Conservation (phyloP, 1,140 invertebrate species). For the Spodoptera frugiperda region DNA sequence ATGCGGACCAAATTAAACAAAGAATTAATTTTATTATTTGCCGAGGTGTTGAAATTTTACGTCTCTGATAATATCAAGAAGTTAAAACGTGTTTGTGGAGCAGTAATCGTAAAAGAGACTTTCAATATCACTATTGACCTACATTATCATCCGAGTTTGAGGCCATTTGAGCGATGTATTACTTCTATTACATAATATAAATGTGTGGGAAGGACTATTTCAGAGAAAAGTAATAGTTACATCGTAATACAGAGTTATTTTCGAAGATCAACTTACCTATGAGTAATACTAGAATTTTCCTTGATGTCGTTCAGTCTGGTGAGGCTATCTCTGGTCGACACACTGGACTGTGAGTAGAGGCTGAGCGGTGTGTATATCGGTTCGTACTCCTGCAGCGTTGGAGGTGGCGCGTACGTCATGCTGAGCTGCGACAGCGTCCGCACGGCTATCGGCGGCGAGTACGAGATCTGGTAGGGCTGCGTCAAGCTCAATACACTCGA, state of each 20-base stretch:
- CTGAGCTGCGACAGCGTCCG: conserved; percentile 82
- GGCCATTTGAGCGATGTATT: too few species aligned
- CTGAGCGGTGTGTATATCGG: conserved; percentile 83
- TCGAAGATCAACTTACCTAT: conserved; percentile 65
- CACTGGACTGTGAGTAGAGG: conserved; percentile 80
- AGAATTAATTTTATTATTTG: too few species aligned
- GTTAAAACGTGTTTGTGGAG: too few species aligned
- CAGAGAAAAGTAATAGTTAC: not conserved
- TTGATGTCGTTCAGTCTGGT: conserved; percentile 79
- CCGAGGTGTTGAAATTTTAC: too few species aligned
- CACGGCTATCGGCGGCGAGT: conserved; percentile 81
- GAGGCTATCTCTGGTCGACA: conserved; percentile 77
- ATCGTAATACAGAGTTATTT: too few species aligned
- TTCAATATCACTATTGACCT: too few species aligned
- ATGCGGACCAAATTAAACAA: too few species aligned
- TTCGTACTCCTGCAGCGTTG: conserved; percentile 80
- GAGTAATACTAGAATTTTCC: conserved; percentile 71
- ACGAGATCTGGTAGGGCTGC: conserved; percentile 74
- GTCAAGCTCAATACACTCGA: conserved; percentile 84
- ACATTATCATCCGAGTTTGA: too few species aligned
- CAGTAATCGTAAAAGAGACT: too few species aligned
- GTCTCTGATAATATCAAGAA: too few species aligned
- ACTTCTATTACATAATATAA: too few species aligned
- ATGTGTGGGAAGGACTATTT: not conserved
- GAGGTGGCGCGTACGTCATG: conserved; percentile 82